Conservation (phyloP, 2,797 vertebrate species). For the Toxotes lorentzi region DNA sequence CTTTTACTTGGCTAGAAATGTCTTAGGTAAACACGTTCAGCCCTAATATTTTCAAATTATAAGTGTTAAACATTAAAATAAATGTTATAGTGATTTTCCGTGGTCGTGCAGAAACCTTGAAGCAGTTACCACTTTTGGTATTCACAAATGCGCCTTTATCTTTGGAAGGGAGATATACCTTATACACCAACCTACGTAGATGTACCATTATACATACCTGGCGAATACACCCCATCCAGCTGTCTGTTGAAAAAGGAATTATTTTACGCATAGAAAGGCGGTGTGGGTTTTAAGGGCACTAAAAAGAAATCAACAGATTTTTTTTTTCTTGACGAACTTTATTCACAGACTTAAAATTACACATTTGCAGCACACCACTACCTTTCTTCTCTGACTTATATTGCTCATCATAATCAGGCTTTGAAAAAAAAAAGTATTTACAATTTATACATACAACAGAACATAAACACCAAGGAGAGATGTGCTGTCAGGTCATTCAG, state of each 20-base stretch:
- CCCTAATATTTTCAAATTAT: too few species aligned
- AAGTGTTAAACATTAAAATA: too few species aligned
- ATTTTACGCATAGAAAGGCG: not conserved
- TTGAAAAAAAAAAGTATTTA: slow-evolving; percentile 53
- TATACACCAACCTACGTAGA: not conserved
- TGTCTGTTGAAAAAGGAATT: not conserved
- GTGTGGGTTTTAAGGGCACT: not conserved
- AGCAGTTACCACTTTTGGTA: too few species aligned
- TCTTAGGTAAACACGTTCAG: not conserved
- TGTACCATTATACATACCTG: not conserved
- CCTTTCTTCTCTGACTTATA: slow-evolving; percentile 34
- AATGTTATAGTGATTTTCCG: too few species aligned
- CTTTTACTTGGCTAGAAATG: not conserved
- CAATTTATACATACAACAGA: slow-evolving; percentile 59
- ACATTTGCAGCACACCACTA: slow-evolving; percentile 42
- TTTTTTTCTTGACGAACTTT: slow-evolving; percentile 51
- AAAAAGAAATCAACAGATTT: not conserved
- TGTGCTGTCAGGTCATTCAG: slow-evolving; percentile 19
- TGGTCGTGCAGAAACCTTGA: too few species aligned
- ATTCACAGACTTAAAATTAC: slow-evolving; percentile 56
- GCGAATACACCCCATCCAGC: not conserved
- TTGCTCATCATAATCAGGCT: slow-evolving; percentile 29
- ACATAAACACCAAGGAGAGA: slow-evolving; percentile 8
- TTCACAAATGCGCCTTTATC: too few species aligned
- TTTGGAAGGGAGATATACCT: too few species aligned